Evolutionary conservation across 2,888 invertebrate genomes (phyloP), one percentile per base, ranked within the genome.

Genomic region (Schizotus pectinicornis): DNA sequence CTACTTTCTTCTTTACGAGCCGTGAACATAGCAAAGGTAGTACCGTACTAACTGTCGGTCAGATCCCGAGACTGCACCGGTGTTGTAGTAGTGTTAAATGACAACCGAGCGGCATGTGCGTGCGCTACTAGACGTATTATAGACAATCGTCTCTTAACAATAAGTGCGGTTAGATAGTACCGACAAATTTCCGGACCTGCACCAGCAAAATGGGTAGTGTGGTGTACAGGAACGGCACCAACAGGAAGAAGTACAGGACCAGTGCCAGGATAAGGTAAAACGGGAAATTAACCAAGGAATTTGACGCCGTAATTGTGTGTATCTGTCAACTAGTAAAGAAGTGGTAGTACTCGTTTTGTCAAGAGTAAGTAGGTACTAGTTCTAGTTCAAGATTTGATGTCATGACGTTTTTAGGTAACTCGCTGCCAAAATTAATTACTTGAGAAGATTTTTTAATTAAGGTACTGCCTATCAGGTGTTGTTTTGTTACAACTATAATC

Each of bases 1-100:
- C 56, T 45, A 57, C 57, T 57, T 57, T 57, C 56, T 51, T 56
- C 56, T 51, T 56, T 56, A 51, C 53, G 59, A 58, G 63, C 51
- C 56, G 56, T 48, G 46, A 55, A 42, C 46, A 43, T 51, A 47
- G 43, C 39, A 41, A 45, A 45, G 62, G 59, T 66, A 72, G 72
- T 72, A 72, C 72, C 72, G 72, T 72, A 71, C 66, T 72, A 72
- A 72, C 72, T 72, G 72, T 70, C 69, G 63, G 61, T 54, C 52
- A 22, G 45, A 61, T 59, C 50, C 50, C 38, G 53, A 45, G 34
- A 42, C 38, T 9, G 53, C 43, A 57, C 52, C 54, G 54, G 53
- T 38, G 22, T n/a, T 22, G 22, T 22, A 22, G 22, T 22, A 22
- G 22, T 22, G 22, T 22, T 22, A 22, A 37, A 58, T 53, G 39